Base-by-base conservation (phyloP, 2,888 invertebrate genomes). In the Labia minor region DNA sequence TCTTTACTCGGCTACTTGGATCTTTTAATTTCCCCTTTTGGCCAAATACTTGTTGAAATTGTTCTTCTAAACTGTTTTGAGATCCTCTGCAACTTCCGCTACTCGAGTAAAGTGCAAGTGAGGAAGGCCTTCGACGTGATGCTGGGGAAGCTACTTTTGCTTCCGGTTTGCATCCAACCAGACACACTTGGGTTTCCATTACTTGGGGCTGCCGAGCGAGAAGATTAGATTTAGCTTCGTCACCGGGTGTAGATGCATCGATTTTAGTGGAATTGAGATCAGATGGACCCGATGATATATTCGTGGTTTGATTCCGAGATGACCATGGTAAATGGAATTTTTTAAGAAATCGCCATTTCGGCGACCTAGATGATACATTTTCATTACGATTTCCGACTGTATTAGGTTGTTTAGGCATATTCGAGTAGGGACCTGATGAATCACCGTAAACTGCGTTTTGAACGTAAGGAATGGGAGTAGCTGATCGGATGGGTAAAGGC, bases 1-100 rank as follows among this genome's bases (percentile, higher is more conserved):
- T 91, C 74, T 91, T 90, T 0, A 90, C 87, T 64, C 90, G 81
- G 63, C 86, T 86, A 19, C 88, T 86, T 0, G 89, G 88, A 77
- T 90, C 88, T 70, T 87, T 83, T 64, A 90, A 75, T 6, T 67
- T 63, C 33, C 67, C 65, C 10, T 68, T 67, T n/a, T 63, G 61
- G 10, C 68, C 65, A 21, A 90, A 90, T 1, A 90, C 84, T 72
- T 89, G 88, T 67, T 85, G 85, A 65, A 90, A 89, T 65, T 88
- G 86, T 72, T 90, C 90, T 33, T 90, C 76, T 0, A 89, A 89
- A 67, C 85, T 85, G 73, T 89, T 89, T 0, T 88, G 78, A 0
- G 78, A 74, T 72, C 81, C 69, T 73, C 77, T 77, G 70, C 14
- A 16, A 14, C n/a, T 26, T 64, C 14, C 16, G 19, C n/a, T 37